Percentiles rank a stretch among this genome's conserved stretches.
phyloP scores from a whole-genome alignment of 2,888 invertebrate genomes.

The Orthosia gracilis region DNA sequence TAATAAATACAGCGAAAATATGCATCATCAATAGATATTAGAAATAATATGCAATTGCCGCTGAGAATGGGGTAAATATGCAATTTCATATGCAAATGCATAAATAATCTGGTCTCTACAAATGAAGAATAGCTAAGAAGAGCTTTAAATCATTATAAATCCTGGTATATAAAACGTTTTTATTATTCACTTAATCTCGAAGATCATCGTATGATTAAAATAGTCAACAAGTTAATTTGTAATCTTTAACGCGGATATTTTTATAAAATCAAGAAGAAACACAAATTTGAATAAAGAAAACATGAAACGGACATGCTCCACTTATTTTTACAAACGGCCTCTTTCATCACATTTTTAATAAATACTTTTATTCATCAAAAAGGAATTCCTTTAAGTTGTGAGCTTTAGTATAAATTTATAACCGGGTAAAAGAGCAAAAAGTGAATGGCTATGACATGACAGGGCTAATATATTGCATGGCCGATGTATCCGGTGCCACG shows the following conservation, averaged over 20 bases:
- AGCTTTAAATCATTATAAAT: background rate
- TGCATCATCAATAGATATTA: too few species aligned
- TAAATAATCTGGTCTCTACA: too few species aligned
- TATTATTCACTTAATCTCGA: background rate
- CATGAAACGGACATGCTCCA: constrained; percentile 21
- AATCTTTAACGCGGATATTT: background rate
- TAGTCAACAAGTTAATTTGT: background rate
- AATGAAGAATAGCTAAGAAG: background rate
- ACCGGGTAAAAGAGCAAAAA: constrained; percentile 60
- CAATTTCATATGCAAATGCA: too few species aligned
- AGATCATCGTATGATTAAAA: background rate
- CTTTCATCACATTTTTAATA: constrained; percentile 40
- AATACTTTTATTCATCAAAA: constrained; percentile 44
- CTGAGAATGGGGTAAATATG: too few species aligned
- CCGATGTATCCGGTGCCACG: constrained; percentile 76
- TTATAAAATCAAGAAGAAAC: background rate
- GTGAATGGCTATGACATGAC: constrained; percentile 65
- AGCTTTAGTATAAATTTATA: constrained; percentile 63
- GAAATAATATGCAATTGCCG: too few species aligned
- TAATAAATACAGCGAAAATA: too few species aligned
- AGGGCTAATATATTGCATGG: constrained; percentile 71
- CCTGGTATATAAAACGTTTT: too few species aligned
- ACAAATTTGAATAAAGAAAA: constrained; percentile 4
- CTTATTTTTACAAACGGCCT: constrained; percentile 33
- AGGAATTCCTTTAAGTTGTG: constrained; percentile 33